These are phyloP conservation scores for Halcyon badia DNA, from an alignment of 2,797 vertebrate genomes.

Conservation along the genomic window DNA sequence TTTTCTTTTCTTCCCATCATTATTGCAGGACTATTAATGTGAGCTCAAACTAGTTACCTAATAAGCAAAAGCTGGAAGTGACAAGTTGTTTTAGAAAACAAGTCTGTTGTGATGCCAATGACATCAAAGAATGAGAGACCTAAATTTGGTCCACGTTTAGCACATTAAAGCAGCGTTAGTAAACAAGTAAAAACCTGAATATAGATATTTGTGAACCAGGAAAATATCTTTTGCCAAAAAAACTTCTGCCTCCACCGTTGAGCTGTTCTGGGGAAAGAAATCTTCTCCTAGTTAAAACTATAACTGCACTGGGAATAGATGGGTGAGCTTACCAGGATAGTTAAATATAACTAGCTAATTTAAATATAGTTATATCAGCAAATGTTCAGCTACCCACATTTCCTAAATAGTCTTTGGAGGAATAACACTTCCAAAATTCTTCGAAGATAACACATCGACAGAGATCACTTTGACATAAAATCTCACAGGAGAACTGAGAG, in stretches of 20 bases:
- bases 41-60: slow-evolving; percentile 30
- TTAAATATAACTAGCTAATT: slow-evolving; percentile 45
- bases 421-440: slow-evolving; percentile 26
- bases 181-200: slow-evolving; percentile 3
- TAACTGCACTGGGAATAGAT: slow-evolving; percentile 12
- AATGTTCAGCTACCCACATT: slow-evolving; percentile 2
- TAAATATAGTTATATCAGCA: slow-evolving; percentile 40
- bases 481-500: slow-evolving; percentile 12
- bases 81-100: slow-evolving; percentile 28
- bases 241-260: background rate
- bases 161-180: background rate
- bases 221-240: slow-evolving; percentile 3
- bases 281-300: slow-evolving; percentile 3
- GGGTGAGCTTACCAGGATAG: background rate
- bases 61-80: slow-evolving; percentile 47
- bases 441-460: slow-evolving; percentile 19
- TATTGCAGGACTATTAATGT: background rate
- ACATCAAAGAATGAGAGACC: background rate
- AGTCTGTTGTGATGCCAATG: background rate
- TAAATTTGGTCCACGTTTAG: slow-evolving; percentile 9
- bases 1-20: background rate
- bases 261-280: background rate
- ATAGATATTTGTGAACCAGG: background rate
- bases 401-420: slow-evolving; percentile 2
- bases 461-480: slow-evolving; percentile 52